Evolutionary conservation across 2,113 vertebrate species (phyloP).

Genomic region (Myotis davidii): DNA sequence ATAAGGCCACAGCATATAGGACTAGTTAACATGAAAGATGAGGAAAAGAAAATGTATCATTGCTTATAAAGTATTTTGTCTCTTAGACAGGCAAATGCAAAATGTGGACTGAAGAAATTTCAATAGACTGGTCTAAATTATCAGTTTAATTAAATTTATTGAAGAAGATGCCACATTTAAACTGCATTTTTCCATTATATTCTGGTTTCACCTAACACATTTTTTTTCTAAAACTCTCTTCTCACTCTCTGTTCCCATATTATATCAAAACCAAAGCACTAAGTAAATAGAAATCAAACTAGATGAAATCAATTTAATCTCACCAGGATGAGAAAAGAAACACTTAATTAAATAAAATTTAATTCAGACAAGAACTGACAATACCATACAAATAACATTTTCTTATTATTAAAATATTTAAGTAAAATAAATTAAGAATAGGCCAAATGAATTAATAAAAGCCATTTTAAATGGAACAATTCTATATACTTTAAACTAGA

Average conservation of each 20-base stretch:
- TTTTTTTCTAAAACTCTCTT: background rate
- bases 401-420: background rate
- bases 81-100: background rate
- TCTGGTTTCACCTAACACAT: background rate
- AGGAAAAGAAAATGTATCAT: background rate
- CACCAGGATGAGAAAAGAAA: background rate
- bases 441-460: background rate
- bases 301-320: background rate
- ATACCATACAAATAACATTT: background rate
- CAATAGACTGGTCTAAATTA: background rate
- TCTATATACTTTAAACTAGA: background rate
- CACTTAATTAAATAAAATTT: slow-evolving; percentile 5
- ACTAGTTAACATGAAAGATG: background rate
- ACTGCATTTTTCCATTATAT: background rate
- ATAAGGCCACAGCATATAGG: background rate
- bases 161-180: background rate
- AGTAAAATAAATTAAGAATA: slow-evolving; percentile 22
- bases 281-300: background rate
- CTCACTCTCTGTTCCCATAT: background rate
- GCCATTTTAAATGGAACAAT: background rate
- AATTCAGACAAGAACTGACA: background rate
- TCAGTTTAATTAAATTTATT: slow-evolving; percentile 30
- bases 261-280: background rate
- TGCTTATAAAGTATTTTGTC: background rate
- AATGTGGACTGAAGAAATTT: background rate